These are phyloP conservation scores for Cheilosia scutellata DNA, from an alignment of 2,888 invertebrate genomes.

Conservation along the genomic window DNA sequence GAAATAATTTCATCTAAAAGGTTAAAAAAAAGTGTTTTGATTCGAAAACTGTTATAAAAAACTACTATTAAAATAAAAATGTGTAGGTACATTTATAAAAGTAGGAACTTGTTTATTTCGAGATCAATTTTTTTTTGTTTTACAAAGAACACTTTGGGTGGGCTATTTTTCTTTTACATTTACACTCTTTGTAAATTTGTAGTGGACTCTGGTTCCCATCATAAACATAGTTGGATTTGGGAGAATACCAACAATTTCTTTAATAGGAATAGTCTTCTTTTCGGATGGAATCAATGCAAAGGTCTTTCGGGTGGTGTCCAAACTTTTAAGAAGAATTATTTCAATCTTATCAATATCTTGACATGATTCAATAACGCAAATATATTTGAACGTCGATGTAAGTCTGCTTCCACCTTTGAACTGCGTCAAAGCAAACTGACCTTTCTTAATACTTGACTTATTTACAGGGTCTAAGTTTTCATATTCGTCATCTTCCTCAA, in stretches of 20 bases:
- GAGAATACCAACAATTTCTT: not conserved
- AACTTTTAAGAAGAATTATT: slow-evolving; percentile 29
- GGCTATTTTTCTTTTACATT: not conserved
- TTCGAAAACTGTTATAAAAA: not conserved
- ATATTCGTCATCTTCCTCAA: slow-evolving; percentile 10
- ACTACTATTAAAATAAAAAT: not conserved
- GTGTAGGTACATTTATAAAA: not conserved
- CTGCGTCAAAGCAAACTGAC: slow-evolving; percentile 28
- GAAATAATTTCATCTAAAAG: not conserved
- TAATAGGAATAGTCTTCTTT: not conserved
- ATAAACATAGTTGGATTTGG: not conserved
- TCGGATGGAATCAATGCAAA: slow-evolving; percentile 27
- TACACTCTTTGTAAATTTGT: not conserved
- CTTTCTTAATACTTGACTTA: slow-evolving; percentile 21
- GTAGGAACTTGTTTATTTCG: not conserved
- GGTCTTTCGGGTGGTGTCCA: slow-evolving; percentile 21
- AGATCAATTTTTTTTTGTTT: not conserved
- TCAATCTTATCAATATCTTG: slow-evolving; percentile 28
- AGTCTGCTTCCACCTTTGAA: slow-evolving; percentile 30
- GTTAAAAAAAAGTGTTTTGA: not conserved
- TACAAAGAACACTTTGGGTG: not conserved
- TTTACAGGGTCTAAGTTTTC: slow-evolving; percentile 14
- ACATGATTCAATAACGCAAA: slow-evolving; percentile 31
- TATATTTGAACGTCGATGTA: slow-evolving; percentile 14
- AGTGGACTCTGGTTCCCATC: not conserved